Base-by-base conservation (phyloP, 2,888 invertebrate genomes). In the Lycophotia porphyrea region DNA sequence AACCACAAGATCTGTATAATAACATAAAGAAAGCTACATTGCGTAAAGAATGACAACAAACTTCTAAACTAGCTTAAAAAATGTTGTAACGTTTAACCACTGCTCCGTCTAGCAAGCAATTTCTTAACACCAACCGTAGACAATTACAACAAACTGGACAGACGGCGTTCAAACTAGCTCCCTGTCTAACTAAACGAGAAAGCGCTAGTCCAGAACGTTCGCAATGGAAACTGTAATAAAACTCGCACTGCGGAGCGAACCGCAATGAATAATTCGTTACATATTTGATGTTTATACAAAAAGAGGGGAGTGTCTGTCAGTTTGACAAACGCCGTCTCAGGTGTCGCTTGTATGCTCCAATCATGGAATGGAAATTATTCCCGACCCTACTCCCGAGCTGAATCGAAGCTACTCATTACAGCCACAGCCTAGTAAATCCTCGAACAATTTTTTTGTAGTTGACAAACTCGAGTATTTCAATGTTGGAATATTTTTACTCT, bases 261-360 rank as follows among this genome's bases (percentile, higher is more conserved):
- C 85, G 87, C 90, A 84, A 90, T 90, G 91, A 91, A 91, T 90
- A 89, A 90, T 90, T 89, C 88, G 84, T 88, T 88, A 89, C 91
- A 90, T 89, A 91, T 91, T 91, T 90, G 91, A 90, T 91, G 90
- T 89, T 88, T 91, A 87, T 88, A 89, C 86, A 90, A 91, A 90
- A 90, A 90, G 85, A 83, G 87, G 81, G 88, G 78, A 81, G 80
- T 80, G 84, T 82, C 89, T 90, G 90, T 91, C 91, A 92, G 87
- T 85, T 87, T 91, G 93, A 91, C 89, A 90, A 89, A 90, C 87
- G 85, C 81, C 84, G 91, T 81, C 91, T 76, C 92, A 92, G 92
- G 92, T 92, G 92, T 85, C 84, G 85, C 86, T 77, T 74, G 87
- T 84, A 88, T 83, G 88, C 87, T 88, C 86, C 91, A 92, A 92